Percentiles rank a stretch among this genome's conserved stretches.
Evolutionary conservation across 2,888 invertebrate species (phyloP).

Genomic region (Brachyptera risi): DNA sequence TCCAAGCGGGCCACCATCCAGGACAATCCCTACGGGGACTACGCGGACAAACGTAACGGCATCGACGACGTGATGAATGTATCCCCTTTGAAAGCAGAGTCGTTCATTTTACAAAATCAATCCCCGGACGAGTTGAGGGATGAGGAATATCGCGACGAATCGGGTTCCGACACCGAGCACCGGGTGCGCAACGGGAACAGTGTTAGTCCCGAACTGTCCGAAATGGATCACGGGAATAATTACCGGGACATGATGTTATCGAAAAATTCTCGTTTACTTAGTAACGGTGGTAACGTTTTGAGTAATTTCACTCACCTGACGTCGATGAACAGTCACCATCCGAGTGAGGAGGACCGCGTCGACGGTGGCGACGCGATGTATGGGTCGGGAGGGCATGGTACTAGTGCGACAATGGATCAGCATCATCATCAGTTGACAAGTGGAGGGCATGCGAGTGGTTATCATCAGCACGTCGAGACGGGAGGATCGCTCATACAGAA

Average conservation of each 20-base stretch:
- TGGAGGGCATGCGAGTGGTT: not conserved
- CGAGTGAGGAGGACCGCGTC: not conserved
- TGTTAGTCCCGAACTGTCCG: constrained; percentile 8
- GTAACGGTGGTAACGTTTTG: constrained; percentile 1
- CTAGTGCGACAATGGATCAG: not conserved
- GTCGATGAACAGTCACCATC: not conserved
- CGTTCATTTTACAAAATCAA: not conserved
- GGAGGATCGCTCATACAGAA: no score
- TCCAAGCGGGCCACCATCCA: not conserved
- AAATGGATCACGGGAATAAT: not conserved
- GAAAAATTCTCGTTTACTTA: not conserved
- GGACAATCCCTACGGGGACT: not conserved
- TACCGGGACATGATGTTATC: not conserved
- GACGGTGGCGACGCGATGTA: constrained; percentile 4
- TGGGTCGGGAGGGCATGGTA: not conserved
- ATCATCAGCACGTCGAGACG: not conserved
- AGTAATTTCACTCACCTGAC: constrained; percentile 11
- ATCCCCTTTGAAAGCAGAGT: not conserved
- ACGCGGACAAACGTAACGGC: not conserved
- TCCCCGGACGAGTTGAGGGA: not conserved
- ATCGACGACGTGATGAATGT: constrained; percentile 10
- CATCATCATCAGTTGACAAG: not conserved
- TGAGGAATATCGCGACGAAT: not conserved
- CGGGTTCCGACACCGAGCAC: not conserved
- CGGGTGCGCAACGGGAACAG: not conserved